Evolutionary conservation across 2,113 vertebrate genomes (phyloP).

Genomic region (Corapipo altera): DNA sequence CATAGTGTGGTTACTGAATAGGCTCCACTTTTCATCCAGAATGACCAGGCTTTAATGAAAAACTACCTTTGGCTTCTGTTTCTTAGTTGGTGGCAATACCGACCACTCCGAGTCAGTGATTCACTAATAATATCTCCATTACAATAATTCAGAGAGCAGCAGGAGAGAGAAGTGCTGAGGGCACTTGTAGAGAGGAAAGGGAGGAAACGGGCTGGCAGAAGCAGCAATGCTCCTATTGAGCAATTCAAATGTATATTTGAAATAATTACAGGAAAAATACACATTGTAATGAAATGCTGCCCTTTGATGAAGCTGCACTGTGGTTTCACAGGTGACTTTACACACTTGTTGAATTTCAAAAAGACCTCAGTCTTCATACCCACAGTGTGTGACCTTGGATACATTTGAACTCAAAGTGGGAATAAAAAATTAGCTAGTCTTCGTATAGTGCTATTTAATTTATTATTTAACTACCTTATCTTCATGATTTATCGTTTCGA

Average conservation of each 20-base stretch:
- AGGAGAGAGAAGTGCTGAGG: not conserved
- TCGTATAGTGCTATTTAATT: not conserved
- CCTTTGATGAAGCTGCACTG: not conserved
- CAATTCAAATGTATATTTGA: not conserved
- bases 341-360: not conserved
- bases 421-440: not conserved
- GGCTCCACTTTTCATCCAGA: slow-evolving; percentile 1
- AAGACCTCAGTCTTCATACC: not conserved
- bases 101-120: not conserved
- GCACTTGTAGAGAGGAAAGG: not conserved
- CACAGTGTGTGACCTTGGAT: not conserved
- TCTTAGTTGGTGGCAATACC: not conserved
- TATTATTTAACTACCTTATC: not conserved
- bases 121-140: slow-evolving; percentile 13
- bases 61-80: not conserved
- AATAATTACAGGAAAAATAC: not conserved
- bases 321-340: not conserved
- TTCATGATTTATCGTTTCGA: not conserved
- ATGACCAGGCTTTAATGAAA: not conserved
- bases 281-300: not conserved
- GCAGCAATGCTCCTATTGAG: not conserved
- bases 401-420: not conserved
- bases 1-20: not conserved
- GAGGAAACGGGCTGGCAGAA: not conserved
- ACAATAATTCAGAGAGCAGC: not conserved